Conservation (phyloP, 2,888 invertebrate species). For the Dynastes tityus region DNA sequence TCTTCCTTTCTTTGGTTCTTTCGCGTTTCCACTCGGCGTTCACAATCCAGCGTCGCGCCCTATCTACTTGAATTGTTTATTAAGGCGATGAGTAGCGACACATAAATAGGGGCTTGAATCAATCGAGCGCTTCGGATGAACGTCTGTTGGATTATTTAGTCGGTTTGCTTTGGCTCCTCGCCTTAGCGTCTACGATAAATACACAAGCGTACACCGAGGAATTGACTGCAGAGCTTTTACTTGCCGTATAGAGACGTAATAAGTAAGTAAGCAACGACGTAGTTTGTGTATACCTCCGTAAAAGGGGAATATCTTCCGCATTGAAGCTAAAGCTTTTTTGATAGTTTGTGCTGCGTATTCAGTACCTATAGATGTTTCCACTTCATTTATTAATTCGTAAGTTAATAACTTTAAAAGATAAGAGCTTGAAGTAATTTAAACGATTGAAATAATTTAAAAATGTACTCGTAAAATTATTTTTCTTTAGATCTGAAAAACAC, state of each 20-base stretch:
- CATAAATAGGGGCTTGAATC: conserved; percentile 41
- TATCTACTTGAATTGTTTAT: conserved; percentile 42
- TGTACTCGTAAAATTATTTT: too few relatives aligned
- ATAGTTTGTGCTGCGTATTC: background rate
- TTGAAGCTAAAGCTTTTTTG: background rate
- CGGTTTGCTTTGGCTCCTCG: conserved; percentile 16
- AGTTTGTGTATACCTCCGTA: background rate
- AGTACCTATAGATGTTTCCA: background rate
- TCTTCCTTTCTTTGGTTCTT: background rate
- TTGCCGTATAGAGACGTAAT: background rate
- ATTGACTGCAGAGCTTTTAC: conserved; percentile 13
- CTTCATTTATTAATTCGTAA: too few relatives aligned
- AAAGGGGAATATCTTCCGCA: background rate
- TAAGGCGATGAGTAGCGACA: conserved; percentile 27
- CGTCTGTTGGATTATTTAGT: conserved; percentile 41
- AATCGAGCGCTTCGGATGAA: conserved; percentile 42
- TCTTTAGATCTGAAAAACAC: too few relatives aligned
- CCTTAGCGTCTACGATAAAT: conserved; percentile 17
- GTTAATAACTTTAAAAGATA: too few relatives aligned
- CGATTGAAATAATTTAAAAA: too few relatives aligned
- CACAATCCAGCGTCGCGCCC: background rate
- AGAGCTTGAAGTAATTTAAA: too few relatives aligned
- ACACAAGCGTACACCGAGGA: conserved; percentile 6
- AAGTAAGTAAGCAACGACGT: background rate
- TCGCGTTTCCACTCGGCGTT: background rate